phyloP scores from a whole-genome alignment of 2,888 invertebrate species.

The Dorcus parallelipipedus region DNA sequence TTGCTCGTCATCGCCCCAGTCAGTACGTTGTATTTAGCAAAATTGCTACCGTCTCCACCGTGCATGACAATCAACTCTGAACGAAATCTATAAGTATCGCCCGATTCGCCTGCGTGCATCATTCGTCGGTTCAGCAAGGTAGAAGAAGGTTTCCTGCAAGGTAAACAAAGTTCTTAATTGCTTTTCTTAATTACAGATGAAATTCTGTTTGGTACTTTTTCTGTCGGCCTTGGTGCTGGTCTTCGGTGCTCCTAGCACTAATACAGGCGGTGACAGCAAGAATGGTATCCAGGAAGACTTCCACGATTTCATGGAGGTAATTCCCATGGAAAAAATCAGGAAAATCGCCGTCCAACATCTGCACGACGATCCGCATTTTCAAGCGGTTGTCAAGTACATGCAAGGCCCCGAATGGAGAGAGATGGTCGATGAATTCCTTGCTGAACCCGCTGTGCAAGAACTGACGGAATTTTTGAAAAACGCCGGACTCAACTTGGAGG shows the following conservation, averaged over 20 bases:
- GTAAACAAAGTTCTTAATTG: background rate
- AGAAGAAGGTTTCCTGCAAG: too few species aligned
- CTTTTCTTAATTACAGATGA: background rate
- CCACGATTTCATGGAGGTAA: constrained; percentile 23
- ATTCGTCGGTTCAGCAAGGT: too few species aligned
- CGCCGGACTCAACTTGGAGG: constrained; percentile 19
- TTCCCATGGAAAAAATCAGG: constrained; percentile 27
- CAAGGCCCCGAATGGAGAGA: constrained; percentile 26
- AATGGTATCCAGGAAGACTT: constrained; percentile 16
- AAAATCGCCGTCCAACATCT: constrained; percentile 26
- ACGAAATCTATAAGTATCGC: too few species aligned
- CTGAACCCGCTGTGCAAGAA: constrained; percentile 20
- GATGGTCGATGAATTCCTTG: constrained; percentile 14
- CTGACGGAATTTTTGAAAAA: constrained; percentile 20
- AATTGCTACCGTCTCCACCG: too few species aligned
- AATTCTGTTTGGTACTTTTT: background rate
- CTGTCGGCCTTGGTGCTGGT: background rate
- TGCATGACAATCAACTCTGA: too few species aligned
- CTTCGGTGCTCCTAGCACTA: constrained; percentile 4
- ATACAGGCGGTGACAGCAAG: constrained; percentile 1
- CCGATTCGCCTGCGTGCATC: too few species aligned
- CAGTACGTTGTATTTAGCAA: too few species aligned
- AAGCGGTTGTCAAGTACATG: constrained; percentile 24
- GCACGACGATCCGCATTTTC: constrained; percentile 25
- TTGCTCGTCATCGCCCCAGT: too few species aligned